phyloP scores from a whole-genome alignment of 1,140 invertebrate genomes.

The Cecropterus lyciades region DNA sequence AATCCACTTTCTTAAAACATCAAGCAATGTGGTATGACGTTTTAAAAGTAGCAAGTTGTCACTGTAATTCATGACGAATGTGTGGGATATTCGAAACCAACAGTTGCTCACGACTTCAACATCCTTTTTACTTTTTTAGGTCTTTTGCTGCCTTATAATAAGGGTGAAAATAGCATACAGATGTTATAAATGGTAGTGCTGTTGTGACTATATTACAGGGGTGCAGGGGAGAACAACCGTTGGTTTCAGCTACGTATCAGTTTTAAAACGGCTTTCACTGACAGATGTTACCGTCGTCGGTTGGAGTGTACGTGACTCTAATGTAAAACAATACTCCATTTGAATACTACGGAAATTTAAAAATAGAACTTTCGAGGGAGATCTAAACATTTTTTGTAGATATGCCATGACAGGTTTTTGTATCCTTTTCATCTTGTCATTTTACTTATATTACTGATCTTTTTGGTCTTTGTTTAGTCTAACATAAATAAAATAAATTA shows the following conservation, averaged over 20 bases:
- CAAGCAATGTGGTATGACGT: slow-evolving; percentile 4
- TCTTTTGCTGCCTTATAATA: neutral
- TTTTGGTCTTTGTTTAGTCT: neutral
- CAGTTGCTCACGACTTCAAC: slow-evolving; percentile 7
- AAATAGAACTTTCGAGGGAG: slow-evolving; percentile 42
- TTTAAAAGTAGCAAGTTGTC: slow-evolving; percentile 20
- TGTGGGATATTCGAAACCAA: slow-evolving; percentile 13
- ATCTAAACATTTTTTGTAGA: slow-evolving; percentile 9
- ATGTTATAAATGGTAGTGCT: slow-evolving; percentile 4
- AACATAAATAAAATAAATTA: neutral
- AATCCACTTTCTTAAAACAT: neutral
- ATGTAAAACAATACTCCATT: slow-evolving; percentile 51
- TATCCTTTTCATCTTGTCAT: neutral
- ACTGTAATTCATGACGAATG: slow-evolving; percentile 20
- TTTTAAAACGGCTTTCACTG: slow-evolving; percentile 52
- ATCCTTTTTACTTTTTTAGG: neutral
- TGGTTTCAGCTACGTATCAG: slow-evolving; percentile 51
- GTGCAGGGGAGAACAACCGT: slow-evolving; percentile 39
- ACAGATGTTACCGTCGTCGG: slow-evolving; percentile 54
- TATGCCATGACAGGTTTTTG: neutral
- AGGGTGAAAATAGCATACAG: neutral
- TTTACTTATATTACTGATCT: neutral
- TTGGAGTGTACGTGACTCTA: slow-evolving; percentile 53
- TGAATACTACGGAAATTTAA: slow-evolving; percentile 45
- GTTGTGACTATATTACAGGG: slow-evolving; percentile 17